Percentiles rank a stretch among this genome's conserved stretches.
phyloP scores from a whole-genome alignment of 2,797 vertebrate genomes.

The Oryzias sinensis region DNA sequence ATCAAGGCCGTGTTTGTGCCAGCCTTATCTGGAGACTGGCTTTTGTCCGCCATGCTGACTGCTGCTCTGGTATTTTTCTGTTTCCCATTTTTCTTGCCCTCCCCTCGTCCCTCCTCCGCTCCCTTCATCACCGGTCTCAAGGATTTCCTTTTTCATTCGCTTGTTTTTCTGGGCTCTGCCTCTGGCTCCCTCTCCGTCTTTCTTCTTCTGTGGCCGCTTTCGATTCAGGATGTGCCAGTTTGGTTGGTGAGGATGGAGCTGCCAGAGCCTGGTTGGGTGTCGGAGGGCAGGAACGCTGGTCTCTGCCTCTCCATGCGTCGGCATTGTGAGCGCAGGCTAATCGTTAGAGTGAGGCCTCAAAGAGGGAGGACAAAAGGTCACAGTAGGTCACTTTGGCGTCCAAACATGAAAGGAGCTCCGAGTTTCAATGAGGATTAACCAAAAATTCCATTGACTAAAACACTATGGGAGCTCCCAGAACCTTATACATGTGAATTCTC shows the following conservation, averaged over 20 bases:
- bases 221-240: conserved; percentile 77
- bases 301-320: conserved; percentile 65
- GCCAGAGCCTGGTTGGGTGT: conserved; percentile 57
- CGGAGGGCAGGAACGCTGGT: conserved; percentile 66
- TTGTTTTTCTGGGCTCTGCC: conserved; percentile 32
- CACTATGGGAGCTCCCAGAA: conserved; percentile 70
- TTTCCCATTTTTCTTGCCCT: conserved; percentile 57
- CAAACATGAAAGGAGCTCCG: conserved; percentile 78
- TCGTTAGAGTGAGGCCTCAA: conserved; percentile 77
- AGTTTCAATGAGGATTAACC: conserved; percentile 83
- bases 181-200: conserved; percentile 39
- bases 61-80: conserved; percentile 76
- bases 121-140: conserved; percentile 54
- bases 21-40: conserved; percentile 73
- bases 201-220: conserved; percentile 67
- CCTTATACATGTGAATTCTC: conserved; percentile 69
- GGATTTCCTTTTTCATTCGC: conserved; percentile 67
- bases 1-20: conserved; percentile 73
- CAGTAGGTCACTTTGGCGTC: conserved; percentile 76
- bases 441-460: conserved; percentile 76
- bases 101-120: conserved; percentile 47
- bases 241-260: conserved; percentile 66
- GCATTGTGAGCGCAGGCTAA: conserved; percentile 80
- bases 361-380: conserved; percentile 82
- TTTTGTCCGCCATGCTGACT: conserved; percentile 73